A percentile compares a stretch with the other conserved stretches of the same genome.
These are phyloP conservation scores for Pseudolaguvia tuberculata DNA, from an alignment of 2,113 vertebrate species.

Conservation along the genomic window DNA sequence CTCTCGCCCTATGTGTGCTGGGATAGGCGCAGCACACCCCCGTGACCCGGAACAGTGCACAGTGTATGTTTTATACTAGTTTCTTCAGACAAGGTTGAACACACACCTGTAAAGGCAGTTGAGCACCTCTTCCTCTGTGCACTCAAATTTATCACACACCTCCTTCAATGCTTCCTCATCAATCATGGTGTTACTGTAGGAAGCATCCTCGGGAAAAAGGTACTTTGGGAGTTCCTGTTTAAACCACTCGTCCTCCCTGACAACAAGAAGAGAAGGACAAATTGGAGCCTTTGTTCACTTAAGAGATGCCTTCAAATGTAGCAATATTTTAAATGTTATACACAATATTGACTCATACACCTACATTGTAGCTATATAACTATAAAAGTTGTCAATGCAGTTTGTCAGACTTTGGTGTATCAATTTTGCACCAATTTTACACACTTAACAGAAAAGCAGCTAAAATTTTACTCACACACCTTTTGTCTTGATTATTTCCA, in stretches of 20 bases:
- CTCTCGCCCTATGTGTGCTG: no score
- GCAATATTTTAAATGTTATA: neutral
- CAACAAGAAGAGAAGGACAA: slow-evolving; percentile 34
- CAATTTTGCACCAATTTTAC: no score
- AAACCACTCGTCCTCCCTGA: slow-evolving; percentile 96
- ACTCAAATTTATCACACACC: slow-evolving; percentile 97
- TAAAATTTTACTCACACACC: no score
- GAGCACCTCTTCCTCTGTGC: slow-evolving; percentile 93
- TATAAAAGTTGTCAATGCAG: no score
- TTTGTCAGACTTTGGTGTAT: no score
- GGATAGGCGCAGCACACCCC: no score
- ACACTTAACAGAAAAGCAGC: no score
- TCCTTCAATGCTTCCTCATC: slow-evolving; percentile 97
- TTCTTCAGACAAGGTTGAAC: neutral
- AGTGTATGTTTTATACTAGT: neutral
- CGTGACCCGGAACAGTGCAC: no score
- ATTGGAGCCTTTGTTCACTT: neutral
- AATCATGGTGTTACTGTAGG: slow-evolving; percentile 94
- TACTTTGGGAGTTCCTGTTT: slow-evolving; percentile 95
- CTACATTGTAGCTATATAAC: neutral
- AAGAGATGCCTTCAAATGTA: neutral
- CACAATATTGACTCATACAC: neutral
- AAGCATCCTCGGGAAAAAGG: slow-evolving; percentile 93
- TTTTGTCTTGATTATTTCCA: no score
- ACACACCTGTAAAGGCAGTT: slow-evolving; percentile 79